Conservation (phyloP, 2,113 vertebrate species). For the Melanostigma gelatinosum region DNA sequence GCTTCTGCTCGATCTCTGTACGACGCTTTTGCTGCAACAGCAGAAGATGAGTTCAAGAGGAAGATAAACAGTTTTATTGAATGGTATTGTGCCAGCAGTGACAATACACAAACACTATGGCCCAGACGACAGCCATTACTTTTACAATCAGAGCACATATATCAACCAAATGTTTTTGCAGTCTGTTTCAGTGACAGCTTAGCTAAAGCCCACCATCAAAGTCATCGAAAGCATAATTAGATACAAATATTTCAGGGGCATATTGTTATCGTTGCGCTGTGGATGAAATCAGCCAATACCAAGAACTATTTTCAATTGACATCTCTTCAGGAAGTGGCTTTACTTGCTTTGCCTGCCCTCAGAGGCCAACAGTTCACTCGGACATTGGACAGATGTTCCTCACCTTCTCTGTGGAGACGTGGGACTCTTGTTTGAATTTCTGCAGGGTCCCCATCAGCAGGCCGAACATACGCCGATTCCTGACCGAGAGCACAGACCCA, state of each 20-base stretch:
- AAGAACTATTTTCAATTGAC: neutral
- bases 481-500: conserved; percentile 60
- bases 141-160: neutral
- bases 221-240: neutral
- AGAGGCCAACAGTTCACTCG: neutral
- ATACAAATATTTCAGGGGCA: neutral
- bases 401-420: conserved; percentile 94
- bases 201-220: too few relatives aligned
- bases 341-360: neutral
- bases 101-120: neutral
- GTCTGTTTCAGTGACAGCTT: neutral
- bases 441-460: conserved; percentile 99
- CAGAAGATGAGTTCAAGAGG: neutral
- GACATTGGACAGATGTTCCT: neutral
- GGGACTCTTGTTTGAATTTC: conserved; percentile 99
- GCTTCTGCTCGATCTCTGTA: conserved; percentile 97
- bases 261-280: neutral
- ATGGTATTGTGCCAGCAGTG: neutral
- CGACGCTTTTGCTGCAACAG: conserved; percentile 91
- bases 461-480: conserved; percentile 99
- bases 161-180: neutral
- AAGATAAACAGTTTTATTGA: neutral
- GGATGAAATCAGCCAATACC: neutral
- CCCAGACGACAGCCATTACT: neutral
- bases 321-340: neutral